A percentile compares a stretch with the other conserved stretches of the same genome.
Evolutionary conservation across 2,797 vertebrate species (phyloP).

Genomic region (Fratercula arctica): DNA sequence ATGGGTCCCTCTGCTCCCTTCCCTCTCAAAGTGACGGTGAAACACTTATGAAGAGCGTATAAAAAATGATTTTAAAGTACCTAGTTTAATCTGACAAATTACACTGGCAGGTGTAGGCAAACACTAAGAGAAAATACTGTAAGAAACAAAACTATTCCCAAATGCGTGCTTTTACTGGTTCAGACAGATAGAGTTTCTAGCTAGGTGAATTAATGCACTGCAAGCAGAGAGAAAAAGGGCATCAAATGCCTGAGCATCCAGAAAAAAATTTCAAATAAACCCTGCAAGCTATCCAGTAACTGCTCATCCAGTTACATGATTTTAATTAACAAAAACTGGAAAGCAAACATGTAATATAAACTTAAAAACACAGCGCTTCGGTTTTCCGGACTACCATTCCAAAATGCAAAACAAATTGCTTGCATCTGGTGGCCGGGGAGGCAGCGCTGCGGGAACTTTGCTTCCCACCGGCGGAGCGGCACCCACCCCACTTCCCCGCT

Average conservation of each 20-base stretch:
- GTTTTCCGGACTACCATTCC: constrained; percentile 13
- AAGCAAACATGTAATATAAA: constrained; percentile 32
- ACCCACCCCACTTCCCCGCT: background rate
- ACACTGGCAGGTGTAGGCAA: background rate
- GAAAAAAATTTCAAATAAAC: constrained; percentile 14
- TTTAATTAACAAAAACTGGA: constrained; percentile 51
- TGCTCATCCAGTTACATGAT: constrained; percentile 1
- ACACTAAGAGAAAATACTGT: background rate
- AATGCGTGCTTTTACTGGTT: background rate
- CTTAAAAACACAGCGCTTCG: background rate
- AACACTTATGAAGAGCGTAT: background rate
- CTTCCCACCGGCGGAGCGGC: background rate
- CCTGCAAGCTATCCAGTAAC: constrained; percentile 5
- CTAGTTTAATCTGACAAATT: constrained; percentile 39
- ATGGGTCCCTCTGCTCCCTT: background rate
- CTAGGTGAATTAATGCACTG: constrained; percentile 8
- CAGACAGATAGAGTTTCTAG: background rate
- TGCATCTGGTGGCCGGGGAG: background rate
- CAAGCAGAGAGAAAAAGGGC: background rate
- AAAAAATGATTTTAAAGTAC: background rate
- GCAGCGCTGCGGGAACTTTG: background rate
- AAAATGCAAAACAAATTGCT: constrained; percentile 32
- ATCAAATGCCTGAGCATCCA: background rate
- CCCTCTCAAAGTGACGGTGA: background rate
- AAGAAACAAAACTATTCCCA: constrained; percentile 23